Evolutionary conservation across 1,140 invertebrate genomes (phyloP).

Genomic region (Tribolium madens): DNA sequence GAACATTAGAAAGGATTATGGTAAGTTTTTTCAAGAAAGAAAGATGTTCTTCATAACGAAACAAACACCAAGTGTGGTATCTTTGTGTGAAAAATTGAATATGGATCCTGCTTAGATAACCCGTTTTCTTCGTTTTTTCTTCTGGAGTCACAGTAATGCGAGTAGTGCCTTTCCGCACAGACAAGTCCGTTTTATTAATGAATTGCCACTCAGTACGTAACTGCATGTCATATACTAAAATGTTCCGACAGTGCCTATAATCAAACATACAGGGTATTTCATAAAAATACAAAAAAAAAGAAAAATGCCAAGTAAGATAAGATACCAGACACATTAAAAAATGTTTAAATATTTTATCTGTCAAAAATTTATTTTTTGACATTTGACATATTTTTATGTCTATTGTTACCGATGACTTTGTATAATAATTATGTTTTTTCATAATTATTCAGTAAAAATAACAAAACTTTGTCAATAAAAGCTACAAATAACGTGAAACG

Average conservation of each 20-base stretch:
- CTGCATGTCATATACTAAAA: constrained; percentile 11
- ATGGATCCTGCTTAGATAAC: not conserved
- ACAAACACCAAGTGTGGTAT: constrained; percentile 16
- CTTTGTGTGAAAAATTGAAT: not conserved
- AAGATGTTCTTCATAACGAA: not conserved
- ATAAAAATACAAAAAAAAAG: too few relatives aligned
- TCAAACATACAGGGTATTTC: not conserved
- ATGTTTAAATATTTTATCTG: too few relatives aligned
- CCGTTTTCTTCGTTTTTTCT: not conserved
- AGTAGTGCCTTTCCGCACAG: not conserved
- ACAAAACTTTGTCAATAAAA: too few relatives aligned
- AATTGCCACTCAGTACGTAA: not conserved
- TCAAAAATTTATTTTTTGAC: too few relatives aligned
- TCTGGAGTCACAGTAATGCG: not conserved
- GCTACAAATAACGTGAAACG: too few relatives aligned
- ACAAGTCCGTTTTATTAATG: not conserved
- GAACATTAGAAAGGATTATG: not conserved
- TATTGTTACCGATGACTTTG: too few relatives aligned
- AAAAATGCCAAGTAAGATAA: too few relatives aligned
- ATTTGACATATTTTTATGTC: too few relatives aligned
- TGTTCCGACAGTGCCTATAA: constrained; percentile 2
- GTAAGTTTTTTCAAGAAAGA: constrained; percentile 7
- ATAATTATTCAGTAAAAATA: too few relatives aligned
- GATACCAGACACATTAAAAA: too few relatives aligned
- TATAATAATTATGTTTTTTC: too few relatives aligned